phyloP scores from a whole-genome alignment of 2,888 invertebrate species.

The Miltochrista miniata region DNA sequence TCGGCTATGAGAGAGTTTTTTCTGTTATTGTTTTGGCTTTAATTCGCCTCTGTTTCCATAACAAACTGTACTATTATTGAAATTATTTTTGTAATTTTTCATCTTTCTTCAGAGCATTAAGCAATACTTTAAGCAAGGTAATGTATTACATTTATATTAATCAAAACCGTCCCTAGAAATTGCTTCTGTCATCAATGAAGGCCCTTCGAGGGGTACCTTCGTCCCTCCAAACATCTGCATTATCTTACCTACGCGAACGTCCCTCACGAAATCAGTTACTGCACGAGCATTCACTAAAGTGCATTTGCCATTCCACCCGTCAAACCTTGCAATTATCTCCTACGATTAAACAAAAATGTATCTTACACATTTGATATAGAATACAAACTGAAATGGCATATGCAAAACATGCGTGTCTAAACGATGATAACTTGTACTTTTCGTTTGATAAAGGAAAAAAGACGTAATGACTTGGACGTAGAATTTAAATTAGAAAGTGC shows the following conservation, averaged over 20 bases:
- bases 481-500: slow-evolving; percentile 35
- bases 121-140: slow-evolving; percentile 29
- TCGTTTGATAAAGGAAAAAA: slow-evolving; percentile 23
- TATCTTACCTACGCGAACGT: slow-evolving; percentile 69
- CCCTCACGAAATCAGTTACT: slow-evolving; percentile 72
- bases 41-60: background rate
- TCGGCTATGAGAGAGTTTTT: slow-evolving; percentile 14
- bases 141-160: slow-evolving; percentile 72
- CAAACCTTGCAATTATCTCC: slow-evolving; percentile 67
- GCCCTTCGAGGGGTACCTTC: slow-evolving; percentile 49
- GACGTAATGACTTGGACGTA: slow-evolving; percentile 22
- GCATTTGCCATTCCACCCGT: slow-evolving; percentile 73
- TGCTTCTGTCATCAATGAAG: slow-evolving; percentile 71
- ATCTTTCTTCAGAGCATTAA: slow-evolving; percentile 10
- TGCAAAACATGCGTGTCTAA: slow-evolving; percentile 46
- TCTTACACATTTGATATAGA: slow-evolving; percentile 29
- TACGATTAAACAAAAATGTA: slow-evolving; percentile 31
- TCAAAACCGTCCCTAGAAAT: slow-evolving; percentile 70
- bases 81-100: slow-evolving; percentile 5
- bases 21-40: slow-evolving; percentile 20
- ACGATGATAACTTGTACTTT: slow-evolving; percentile 66
- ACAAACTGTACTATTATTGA: background rate
- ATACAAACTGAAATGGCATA: slow-evolving; percentile 34
- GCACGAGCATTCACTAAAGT: slow-evolving; percentile 76
- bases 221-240: slow-evolving; percentile 73